Evolutionary conservation across 2,113 vertebrate genomes (phyloP), one percentile per base, ranked within the genome.

Genomic region (Anoplopoma fimbria): DNA sequence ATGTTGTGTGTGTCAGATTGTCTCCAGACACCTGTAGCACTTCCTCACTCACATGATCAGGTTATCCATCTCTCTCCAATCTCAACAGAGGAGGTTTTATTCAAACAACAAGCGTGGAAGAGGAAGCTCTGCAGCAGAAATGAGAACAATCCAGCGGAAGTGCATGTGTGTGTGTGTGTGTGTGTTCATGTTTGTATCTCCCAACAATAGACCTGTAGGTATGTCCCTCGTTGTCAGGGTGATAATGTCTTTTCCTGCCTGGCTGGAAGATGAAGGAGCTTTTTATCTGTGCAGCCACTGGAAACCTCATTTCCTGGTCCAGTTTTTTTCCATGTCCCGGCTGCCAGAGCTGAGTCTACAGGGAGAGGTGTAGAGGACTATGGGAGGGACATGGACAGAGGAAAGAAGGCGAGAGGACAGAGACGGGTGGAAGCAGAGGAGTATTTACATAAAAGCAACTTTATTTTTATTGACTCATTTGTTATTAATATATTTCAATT

Each of bases 271-370:
- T 82, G 55, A 73, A 84, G 82, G 45, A n/a, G 10, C 65, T 93
- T 91, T 91, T 51, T n/a, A 90, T 94, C 89, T 85, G 78, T 58
- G 57, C 85, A 76, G 57, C 49, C 73, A 69, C 90, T 93, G 92
- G 91, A 93, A 95, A 94, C 77, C 82, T 94, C 65, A 93, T 93
- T 94, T 94, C 86, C 88, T 79, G 23, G 75, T 90, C 61, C 45
- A 40, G 85, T 92, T 93, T 76, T 84, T 88, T 85, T 92, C 86
- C 87, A 84, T 74, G 63, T n/a, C 63, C 13, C 40, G 42, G 57
- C 82, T 75, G 84, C 69, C 79, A 87, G 62, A 21, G 63, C 36
- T 0, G 13, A 4, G 68, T 85, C 89, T 77, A 38, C 69, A 13
- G 77, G 70, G 87, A 87, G 71, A 74, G 53, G 64, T 34, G 68